Conservation (phyloP, 2,888 invertebrate genomes). For the Tanytarsus gracilentus region DNA sequence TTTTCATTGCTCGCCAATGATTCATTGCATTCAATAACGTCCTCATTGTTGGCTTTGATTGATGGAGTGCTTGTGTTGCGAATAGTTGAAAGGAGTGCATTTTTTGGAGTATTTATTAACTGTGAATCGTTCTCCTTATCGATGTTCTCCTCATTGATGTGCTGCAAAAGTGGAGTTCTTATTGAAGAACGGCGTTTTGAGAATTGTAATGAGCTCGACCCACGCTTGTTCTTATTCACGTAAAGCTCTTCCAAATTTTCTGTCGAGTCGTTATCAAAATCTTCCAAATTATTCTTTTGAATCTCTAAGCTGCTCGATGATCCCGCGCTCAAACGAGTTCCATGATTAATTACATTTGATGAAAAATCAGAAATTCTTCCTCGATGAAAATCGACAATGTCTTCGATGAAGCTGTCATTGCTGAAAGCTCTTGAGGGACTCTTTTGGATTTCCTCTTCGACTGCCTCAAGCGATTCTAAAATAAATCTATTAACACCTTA, state of each 20-base stretch:
- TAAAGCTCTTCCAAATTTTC: neutral
- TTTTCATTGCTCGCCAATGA: neutral
- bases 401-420: constrained; percentile 1
- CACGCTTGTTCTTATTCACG: neutral
- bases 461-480: neutral
- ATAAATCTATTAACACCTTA: too few species aligned
- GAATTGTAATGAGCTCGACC: neutral
- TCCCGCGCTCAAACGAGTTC: constrained; percentile 8
- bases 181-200: neutral
- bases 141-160: neutral
- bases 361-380: constrained; percentile 11
- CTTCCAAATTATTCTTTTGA: too few species aligned
- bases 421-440: neutral
- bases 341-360: neutral
- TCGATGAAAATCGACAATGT: constrained; percentile 8
- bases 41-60: neutral
- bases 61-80: neutral
- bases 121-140: constrained; percentile 10
- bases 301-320: too few species aligned
- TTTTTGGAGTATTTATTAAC: neutral
- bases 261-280: neutral
- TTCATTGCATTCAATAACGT: neutral
- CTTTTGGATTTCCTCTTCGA: neutral
- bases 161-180: neutral
- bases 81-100: neutral